phyloP scores from a whole-genome alignment of 2,113 vertebrate species.

The human region DNA sequence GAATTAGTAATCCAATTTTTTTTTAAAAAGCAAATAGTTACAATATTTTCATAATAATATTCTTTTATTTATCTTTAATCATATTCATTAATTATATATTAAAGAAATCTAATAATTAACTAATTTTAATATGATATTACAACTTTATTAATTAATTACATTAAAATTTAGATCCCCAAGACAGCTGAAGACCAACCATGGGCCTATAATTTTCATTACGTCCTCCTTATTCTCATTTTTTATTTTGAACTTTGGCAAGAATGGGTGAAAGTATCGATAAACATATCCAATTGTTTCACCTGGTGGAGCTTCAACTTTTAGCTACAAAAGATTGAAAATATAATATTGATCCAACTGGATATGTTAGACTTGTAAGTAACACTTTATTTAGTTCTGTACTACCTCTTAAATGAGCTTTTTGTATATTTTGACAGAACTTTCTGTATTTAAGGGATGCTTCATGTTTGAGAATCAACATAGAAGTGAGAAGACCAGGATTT shows the following conservation, averaged over 20 bases:
- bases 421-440: not conserved
- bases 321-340: constrained; percentile 73
- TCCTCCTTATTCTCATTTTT: constrained; percentile 83
- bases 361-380: not conserved
- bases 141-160: constrained; percentile 71
- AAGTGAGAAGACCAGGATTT: not conserved
- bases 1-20: not conserved
- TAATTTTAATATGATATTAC: not conserved
- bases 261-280: constrained; percentile 86
- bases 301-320: constrained; percentile 88
- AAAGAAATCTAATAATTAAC: not conserved
- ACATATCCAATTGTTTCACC: constrained; percentile 88
- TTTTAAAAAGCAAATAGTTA: not conserved
- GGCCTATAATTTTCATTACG: constrained; percentile 86
- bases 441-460: not conserved
- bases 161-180: constrained; percentile 87
- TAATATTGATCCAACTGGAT: not conserved
- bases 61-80: constrained; percentile 2
- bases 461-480: not conserved
- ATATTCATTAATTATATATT: not conserved
- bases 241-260: constrained; percentile 86
- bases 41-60: not conserved
- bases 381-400: not conserved
- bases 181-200: constrained; percentile 87
- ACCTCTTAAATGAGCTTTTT: not conserved